These are phyloP conservation scores for Oreocharis arfaki DNA, from an alignment of 2,113 vertebrate species.

Conservation along the genomic window DNA sequence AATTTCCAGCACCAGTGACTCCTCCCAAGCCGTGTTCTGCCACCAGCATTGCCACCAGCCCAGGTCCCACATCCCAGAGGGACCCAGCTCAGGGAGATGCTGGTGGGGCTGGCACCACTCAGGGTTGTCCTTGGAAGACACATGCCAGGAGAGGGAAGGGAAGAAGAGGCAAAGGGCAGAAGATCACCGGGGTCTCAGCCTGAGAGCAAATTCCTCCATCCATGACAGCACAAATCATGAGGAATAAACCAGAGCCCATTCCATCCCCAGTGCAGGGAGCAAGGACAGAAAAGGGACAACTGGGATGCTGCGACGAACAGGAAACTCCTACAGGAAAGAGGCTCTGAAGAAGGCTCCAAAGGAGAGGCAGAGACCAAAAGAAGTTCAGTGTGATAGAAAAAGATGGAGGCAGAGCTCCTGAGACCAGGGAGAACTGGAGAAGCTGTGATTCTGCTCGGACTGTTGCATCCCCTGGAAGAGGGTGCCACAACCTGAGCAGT, in stretches of 20 bases:
- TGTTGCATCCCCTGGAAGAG: background rate
- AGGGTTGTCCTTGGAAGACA: background rate
- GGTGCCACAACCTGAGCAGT: background rate
- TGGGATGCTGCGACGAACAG: background rate
- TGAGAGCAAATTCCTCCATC: background rate
- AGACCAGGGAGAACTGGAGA: background rate
- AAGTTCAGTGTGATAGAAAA: background rate
- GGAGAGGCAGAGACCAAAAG: background rate
- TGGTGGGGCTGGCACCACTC: background rate
- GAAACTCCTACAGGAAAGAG: background rate
- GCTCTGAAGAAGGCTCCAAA: background rate
- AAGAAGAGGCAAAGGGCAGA: background rate
- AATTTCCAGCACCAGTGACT: background rate
- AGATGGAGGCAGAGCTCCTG: background rate
- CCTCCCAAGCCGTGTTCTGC: background rate
- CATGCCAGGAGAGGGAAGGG: background rate
- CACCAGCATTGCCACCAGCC: background rate
- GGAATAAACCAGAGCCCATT: background rate
- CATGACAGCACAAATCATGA: background rate
- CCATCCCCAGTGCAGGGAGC: background rate
- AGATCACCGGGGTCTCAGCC: background rate
- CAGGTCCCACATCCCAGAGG: fast-evolving
- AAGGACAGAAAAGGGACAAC: background rate
- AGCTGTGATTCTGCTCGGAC: background rate
- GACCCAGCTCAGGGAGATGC: background rate